phyloP scores from a whole-genome alignment of 2,113 vertebrate genomes.

The Phalacrocorax aristotelis region DNA sequence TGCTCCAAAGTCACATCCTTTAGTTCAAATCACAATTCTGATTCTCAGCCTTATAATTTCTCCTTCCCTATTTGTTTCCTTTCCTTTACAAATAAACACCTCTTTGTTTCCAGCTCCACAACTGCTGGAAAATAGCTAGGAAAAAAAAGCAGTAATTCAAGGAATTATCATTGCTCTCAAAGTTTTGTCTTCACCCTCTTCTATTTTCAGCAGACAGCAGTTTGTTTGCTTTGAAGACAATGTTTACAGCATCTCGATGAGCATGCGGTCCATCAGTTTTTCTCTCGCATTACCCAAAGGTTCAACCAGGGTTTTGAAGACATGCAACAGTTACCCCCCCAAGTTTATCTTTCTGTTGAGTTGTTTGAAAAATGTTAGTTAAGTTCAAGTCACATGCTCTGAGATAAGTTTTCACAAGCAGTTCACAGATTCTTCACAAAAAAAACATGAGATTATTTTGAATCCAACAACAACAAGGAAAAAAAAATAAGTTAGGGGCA shows the following conservation, averaged over 20 bases:
- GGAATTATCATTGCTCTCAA: background rate
- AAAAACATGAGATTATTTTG: conserved; percentile 3
- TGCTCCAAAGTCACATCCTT: background rate
- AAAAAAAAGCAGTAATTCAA: background rate
- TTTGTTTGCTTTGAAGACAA: background rate
- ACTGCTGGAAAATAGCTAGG: background rate
- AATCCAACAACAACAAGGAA: background rate
- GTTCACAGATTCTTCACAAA: conserved; percentile 13
- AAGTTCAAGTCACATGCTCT: background rate
- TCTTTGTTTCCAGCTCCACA: background rate
- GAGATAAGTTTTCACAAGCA: background rate
- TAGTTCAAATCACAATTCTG: background rate
- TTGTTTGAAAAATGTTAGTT: conserved; percentile 34
- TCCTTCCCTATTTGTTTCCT: background rate
- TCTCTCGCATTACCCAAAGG: background rate
- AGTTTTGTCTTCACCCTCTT: background rate
- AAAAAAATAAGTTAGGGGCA: background rate
- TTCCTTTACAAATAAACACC: background rate
- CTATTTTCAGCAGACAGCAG: background rate
- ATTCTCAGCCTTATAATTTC: background rate
- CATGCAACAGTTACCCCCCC: background rate
- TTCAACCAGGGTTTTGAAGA: background rate
- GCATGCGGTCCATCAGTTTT: background rate
- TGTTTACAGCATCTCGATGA: background rate
- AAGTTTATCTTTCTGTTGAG: conserved; percentile 21